phyloP scores from a whole-genome alignment of 2,113 vertebrate genomes.

The Dromas ardeola region DNA sequence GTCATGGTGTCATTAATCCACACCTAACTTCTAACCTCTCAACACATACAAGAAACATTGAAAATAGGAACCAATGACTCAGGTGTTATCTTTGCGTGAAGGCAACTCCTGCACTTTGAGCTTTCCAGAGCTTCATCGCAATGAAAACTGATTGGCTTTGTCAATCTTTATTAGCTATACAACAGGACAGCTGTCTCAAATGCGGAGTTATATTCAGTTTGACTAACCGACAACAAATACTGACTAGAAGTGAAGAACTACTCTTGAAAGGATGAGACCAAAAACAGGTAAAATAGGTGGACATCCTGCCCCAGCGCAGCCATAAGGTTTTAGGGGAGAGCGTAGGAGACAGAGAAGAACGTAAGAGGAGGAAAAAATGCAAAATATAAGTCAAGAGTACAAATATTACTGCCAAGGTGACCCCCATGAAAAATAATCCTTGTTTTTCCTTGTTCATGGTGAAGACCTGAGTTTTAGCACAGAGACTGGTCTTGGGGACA shows the following conservation, averaged over 20 bases:
- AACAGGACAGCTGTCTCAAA: background rate
- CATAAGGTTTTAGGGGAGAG: background rate
- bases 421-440: background rate
- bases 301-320: rapidly evolving
- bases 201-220: no score
- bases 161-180: background rate
- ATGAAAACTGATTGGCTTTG: background rate
- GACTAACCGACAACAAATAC: background rate
- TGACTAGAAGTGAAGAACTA: background rate
- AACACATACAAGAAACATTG: background rate
- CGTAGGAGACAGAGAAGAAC: background rate
- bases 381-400: background rate
- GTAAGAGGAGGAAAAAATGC: background rate
- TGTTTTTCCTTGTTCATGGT: background rate
- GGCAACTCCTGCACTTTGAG: background rate
- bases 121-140: background rate
- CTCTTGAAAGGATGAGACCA: background rate
- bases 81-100: background rate
- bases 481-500: rapidly evolving
- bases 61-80: background rate
- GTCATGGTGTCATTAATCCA: rapidly evolving
- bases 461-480: background rate
- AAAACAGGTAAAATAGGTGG: background rate
- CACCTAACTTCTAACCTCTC: background rate
- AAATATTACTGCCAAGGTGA: background rate